Evolutionary conservation across 2,113 vertebrate species (phyloP).

Genomic region (Chrysochloris asiatica): DNA sequence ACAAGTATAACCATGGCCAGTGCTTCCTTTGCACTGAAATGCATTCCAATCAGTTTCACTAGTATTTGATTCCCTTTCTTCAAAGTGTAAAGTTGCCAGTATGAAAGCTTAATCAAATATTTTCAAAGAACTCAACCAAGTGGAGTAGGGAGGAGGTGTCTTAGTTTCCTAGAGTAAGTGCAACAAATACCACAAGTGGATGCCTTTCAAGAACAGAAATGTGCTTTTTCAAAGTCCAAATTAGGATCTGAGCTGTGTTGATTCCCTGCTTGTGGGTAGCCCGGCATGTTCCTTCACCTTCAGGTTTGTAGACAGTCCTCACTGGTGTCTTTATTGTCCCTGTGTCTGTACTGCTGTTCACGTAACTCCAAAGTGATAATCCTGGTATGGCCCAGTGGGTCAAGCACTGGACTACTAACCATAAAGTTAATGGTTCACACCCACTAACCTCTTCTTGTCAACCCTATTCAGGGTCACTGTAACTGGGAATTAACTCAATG

Average conservation of each 20-base stretch:
- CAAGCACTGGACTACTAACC: too few species aligned
- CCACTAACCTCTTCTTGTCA: too few species aligned
- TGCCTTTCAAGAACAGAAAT: neutral
- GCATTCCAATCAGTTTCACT: neutral
- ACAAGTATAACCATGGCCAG: accelerated
- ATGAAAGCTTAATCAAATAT: neutral
- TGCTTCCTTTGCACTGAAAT: accelerated
- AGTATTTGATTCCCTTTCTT: neutral
- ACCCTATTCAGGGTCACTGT: too few species aligned
- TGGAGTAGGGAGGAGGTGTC: neutral
- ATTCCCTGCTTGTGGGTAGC: neutral
- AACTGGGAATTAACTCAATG: too few species aligned
- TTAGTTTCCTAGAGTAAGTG: neutral
- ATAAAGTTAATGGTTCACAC: too few species aligned
- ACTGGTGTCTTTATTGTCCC: neutral
- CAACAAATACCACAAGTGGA: neutral
- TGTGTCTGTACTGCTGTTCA: neutral
- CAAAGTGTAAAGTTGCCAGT: neutral
- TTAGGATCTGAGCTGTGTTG: neutral
- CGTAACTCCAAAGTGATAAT: neutral
- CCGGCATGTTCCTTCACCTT: neutral
- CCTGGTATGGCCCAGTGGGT: too few species aligned
- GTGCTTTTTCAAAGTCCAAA: neutral
- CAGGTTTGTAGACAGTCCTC: neutral
- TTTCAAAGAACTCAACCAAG: neutral